Evolutionary conservation across 2,797 vertebrate genomes (phyloP).

Genomic region (Aythya fuligula): DNA sequence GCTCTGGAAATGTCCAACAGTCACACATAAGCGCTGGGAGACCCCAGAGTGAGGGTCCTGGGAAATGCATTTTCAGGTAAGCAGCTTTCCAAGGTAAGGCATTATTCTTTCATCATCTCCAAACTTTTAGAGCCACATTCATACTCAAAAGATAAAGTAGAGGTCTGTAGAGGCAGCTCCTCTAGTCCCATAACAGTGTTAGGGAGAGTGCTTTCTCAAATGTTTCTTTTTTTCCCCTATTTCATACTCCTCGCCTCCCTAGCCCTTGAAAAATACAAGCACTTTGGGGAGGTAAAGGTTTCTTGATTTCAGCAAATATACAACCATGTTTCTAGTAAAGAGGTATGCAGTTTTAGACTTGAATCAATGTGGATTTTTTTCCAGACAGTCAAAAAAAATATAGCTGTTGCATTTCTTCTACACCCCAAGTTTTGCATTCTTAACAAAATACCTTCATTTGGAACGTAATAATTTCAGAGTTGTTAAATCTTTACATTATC

Average conservation of each 20-base stretch:
- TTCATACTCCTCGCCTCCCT: not conserved
- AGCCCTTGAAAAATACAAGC: not conserved
- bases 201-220: not conserved
- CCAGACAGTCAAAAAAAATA: slow-evolving; percentile 29
- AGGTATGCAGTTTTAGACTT: not conserved
- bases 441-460: slow-evolving; percentile 49
- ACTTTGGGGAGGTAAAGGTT: not conserved
- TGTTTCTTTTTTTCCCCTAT: not conserved
- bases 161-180: not conserved
- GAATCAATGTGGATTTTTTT: slow-evolving; percentile 46
- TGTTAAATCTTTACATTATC: slow-evolving; percentile 77
- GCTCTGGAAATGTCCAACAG: not conserved
- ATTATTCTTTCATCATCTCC: not conserved
- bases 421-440: not conserved
- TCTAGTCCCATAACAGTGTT: not conserved
- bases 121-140: not conserved
- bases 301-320: not conserved
- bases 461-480: slow-evolving; percentile 61
- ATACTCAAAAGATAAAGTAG: not conserved
- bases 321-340: not conserved
- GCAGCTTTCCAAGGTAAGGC: not conserved
- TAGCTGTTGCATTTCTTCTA: not conserved
- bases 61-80: not conserved
- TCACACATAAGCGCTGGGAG: not conserved
- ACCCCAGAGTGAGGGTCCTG: not conserved